These are phyloP conservation scores for Caenorhabditis auriculariae DNA, from an alignment of 2,888 invertebrate species.

Conservation along the genomic window DNA sequence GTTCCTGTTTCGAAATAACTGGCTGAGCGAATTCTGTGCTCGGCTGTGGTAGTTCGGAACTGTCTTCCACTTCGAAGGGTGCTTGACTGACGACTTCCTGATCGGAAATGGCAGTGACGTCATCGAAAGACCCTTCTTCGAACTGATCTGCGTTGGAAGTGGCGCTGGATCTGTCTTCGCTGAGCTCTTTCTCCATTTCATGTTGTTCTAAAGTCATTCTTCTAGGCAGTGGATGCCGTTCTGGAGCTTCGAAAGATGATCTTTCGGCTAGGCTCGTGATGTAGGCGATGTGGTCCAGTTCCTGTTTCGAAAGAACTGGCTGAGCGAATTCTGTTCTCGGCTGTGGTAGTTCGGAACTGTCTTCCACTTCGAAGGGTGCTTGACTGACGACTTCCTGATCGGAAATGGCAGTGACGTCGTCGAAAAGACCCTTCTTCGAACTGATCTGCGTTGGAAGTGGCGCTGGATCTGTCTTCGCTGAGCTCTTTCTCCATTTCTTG, in stretches of 20 bases:
- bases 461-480: background rate
- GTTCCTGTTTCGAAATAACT: background rate
- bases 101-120: too few species aligned
- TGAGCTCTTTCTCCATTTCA: background rate
- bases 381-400: constrained; percentile 8
- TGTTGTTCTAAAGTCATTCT: background rate
- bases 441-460: too few species aligned
- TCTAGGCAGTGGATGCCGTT: background rate
- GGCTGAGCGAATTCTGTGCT: background rate
- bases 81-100: background rate
- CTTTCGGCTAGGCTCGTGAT: background rate
- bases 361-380: background rate
- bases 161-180: background rate
- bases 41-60: background rate
- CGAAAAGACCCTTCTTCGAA: too few species aligned
- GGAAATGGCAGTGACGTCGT: too few species aligned
- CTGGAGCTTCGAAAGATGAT: background rate
- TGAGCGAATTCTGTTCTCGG: background rate
- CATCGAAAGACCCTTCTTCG: too few species aligned
- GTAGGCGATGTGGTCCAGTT: constrained; percentile 1
- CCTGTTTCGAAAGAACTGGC: background rate
- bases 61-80: background rate
- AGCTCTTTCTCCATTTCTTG: background rate
- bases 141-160: too few species aligned
- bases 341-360: background rate